Conservation (phyloP, 2,888 invertebrate genomes). For the Xylophagus ater region DNA sequence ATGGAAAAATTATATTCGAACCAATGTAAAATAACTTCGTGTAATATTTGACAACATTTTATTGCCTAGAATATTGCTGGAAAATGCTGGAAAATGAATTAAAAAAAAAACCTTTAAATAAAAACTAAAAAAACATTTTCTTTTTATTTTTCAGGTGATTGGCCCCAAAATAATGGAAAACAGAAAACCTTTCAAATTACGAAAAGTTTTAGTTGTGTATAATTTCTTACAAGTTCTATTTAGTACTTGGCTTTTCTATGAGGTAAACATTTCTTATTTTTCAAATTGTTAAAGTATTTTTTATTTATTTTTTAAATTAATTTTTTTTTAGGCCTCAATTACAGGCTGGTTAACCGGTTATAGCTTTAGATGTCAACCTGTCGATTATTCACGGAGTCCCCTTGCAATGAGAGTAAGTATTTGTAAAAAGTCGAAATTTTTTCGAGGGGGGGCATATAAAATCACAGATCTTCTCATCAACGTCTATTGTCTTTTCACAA, state of each 20-base stretch:
- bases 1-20: no score
- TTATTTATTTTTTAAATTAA: conserved; percentile 11
- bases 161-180: conserved; percentile 80
- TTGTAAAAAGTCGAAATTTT: neutral
- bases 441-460: no score
- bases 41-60: no score
- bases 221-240: conserved; percentile 62
- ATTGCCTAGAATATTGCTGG: no score
- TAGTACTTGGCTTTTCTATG: conserved; percentile 44
- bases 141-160: conserved; percentile 41
- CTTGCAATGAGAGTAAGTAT: conserved; percentile 55
- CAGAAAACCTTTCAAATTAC: conserved; percentile 69
- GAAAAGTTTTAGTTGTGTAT: conserved; percentile 64
- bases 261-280: conserved; percentile 29
- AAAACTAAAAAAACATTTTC: no score
- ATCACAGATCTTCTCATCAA: no score
- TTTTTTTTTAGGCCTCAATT: conserved; percentile 40
- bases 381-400: conserved; percentile 61
- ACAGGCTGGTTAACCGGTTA: conserved; percentile 64
- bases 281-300: conserved; percentile 6
- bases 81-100: no score
- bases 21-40: no score
- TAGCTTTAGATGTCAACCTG: conserved; percentile 65
- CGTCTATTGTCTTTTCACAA: no score
- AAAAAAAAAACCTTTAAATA: no score